Evolutionary conservation across 2,113 vertebrate genomes (phyloP).

Genomic region (Dasypus novemcinctus): DNA sequence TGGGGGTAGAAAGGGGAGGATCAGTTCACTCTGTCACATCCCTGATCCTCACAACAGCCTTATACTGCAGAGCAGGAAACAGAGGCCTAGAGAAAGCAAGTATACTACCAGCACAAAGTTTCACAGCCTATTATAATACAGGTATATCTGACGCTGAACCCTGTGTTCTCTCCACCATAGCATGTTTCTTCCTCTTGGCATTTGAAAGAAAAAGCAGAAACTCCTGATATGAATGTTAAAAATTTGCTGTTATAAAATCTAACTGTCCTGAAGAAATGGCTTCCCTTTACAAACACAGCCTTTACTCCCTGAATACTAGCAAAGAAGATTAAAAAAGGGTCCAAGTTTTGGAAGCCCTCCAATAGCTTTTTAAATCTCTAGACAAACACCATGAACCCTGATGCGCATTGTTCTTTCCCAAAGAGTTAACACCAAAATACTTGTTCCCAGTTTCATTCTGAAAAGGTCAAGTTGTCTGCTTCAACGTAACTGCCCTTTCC

Average conservation of each 20-base stretch:
- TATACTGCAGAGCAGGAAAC: neutral
- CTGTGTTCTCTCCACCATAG: neutral
- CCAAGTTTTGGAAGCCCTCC: constrained; percentile 6
- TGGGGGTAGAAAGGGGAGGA: fast-evolving
- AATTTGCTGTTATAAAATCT: neutral
- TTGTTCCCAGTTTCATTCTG: neutral
- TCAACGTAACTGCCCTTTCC: constrained; percentile 38
- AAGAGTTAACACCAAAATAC: constrained; percentile 19
- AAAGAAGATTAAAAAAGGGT: neutral
- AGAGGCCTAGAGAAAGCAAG: neutral
- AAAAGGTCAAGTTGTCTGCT: constrained; percentile 47
- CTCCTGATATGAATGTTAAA: neutral
- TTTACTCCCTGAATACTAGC: neutral
- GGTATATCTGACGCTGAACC: neutral
- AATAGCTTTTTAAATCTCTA: neutral
- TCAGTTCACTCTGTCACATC: neutral
- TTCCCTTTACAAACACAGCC: neutral
- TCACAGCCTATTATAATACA: neutral
- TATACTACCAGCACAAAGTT: neutral
- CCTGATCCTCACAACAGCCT: neutral
- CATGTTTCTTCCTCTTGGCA: neutral
- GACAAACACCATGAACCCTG: neutral
- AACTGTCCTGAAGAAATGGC: neutral
- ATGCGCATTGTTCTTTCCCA: neutral
- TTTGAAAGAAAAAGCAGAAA: neutral